phyloP scores from a whole-genome alignment of 2,888 invertebrate genomes.

The Euclidia mi region DNA sequence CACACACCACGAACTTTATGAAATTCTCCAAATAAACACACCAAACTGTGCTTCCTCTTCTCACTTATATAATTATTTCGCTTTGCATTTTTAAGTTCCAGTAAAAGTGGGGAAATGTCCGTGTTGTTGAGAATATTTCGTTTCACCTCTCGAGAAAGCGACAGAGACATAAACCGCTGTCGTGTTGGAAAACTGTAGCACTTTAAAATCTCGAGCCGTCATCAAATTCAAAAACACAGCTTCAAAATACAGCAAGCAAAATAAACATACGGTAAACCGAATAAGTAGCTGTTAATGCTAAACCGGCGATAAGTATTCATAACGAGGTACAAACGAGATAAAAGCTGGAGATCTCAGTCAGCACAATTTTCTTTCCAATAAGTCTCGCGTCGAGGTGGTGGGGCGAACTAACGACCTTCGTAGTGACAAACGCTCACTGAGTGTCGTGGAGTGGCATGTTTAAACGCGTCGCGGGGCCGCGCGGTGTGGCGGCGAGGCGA shows the following conservation, averaged over 20 bases:
- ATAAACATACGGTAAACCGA: slow-evolving; percentile 9
- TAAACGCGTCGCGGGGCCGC: slow-evolving; percentile 62
- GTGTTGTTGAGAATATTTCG: neutral
- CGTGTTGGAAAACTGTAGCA: neutral
- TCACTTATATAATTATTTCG: too few relatives aligned
- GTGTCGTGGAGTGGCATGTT: slow-evolving; percentile 69
- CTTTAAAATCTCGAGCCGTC: neutral
- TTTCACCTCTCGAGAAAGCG: slow-evolving; percentile 1
- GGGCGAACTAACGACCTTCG: slow-evolving; percentile 70
- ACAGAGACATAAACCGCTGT: slow-evolving; percentile 3
- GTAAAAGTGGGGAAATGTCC: neutral
- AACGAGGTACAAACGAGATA: slow-evolving; percentile 63
- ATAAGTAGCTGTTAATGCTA: slow-evolving; percentile 19
- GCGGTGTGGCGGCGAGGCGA: slow-evolving; percentile 36
- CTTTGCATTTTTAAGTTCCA: neutral
- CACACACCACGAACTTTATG: slow-evolving; percentile 17
- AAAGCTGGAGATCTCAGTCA: slow-evolving; percentile 63
- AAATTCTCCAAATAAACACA: slow-evolving; percentile 2
- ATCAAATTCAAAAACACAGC: slow-evolving; percentile 2
- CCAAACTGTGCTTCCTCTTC: neutral
- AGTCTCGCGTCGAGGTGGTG: slow-evolving; percentile 59
- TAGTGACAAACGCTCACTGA: slow-evolving; percentile 63
- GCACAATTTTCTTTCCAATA: slow-evolving; percentile 79
- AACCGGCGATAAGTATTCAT: slow-evolving; percentile 38
- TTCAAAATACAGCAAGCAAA: slow-evolving; percentile 9